Base-by-base conservation (phyloP, 2,797 vertebrate genomes). In the Dallia pectoralis region DNA sequence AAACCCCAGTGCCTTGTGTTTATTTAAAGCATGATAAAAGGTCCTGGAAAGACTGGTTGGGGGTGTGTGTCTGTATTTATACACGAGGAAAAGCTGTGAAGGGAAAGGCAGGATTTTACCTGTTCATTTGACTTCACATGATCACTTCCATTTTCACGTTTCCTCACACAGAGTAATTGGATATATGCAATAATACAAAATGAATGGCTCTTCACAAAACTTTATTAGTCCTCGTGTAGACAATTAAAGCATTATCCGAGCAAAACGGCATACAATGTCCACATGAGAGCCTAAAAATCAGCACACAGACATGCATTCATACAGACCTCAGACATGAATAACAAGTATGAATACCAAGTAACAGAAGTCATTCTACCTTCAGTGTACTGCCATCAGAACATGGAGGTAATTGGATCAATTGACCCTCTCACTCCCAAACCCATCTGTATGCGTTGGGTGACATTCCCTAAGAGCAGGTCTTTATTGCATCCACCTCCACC, bases 341-440 rank as follows among this genome's bases (percentile, higher is more conserved):
- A 7, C 72, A 48, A 72, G 25, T 0, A 51, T 8, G 9, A 6
- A 68, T 32, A n/a, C n/a, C n/a, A n/a, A n/a, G n/a, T 75, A 77
- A 69, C 75, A 77, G 72, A 76, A 70, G 14, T 56, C 49, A 70
- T 33, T 32, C 3, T 5, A 16, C 40, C 66, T 75, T 71, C 70
- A 40, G 7, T 36, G 33, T 16, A 18, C 36, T 63, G 70, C 83
- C 76, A 80, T 74, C 14, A 14, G 22, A 5, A n/a, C 70, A 22
- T 78, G 81, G 80, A 73, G 76, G 82, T 76, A 69, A 83, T 64
- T 70, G 72, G 67, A 78, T 76, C 74, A 77, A 74, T 64, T 79
- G 72, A 70, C 82, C 73, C 74, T 77, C 85, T 79, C 65, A 80
- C 27, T 74, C 44, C 62, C 71, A 72, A 67, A 74, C 74, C 75